Evolutionary conservation across 2,888 invertebrate genomes (phyloP).

Genomic region (Lasioglossum calceatum): DNA sequence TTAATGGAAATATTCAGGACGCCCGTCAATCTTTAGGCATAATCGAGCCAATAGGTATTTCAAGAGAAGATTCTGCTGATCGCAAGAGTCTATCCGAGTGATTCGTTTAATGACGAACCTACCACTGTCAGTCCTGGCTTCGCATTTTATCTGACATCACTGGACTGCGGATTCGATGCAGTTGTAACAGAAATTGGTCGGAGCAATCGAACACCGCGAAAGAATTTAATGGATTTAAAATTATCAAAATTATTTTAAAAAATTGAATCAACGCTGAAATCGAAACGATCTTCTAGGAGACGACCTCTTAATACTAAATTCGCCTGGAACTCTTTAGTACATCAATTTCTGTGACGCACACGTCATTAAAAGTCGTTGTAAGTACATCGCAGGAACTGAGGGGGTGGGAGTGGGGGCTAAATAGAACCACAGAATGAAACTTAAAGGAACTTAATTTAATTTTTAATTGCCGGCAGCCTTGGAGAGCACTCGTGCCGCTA

Average conservation of each 20-base stretch:
- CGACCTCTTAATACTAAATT: too few relatives aligned
- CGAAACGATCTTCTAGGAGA: too few relatives aligned
- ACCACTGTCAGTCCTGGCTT: too few relatives aligned
- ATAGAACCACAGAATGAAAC: neutral
- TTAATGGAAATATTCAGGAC: conserved; percentile 4
- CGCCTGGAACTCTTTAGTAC: too few relatives aligned
- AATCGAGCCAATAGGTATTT: neutral
- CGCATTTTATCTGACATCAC: neutral
- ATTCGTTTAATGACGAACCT: too few relatives aligned
- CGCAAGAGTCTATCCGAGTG: neutral
- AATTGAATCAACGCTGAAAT: too few relatives aligned
- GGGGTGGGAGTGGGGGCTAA: neutral
- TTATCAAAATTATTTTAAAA: too few relatives aligned
- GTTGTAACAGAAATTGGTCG: neutral
- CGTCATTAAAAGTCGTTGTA: neutral
- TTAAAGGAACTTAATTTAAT: conserved; percentile 6
- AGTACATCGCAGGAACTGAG: neutral
- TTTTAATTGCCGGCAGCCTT: neutral
- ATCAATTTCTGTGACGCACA: neutral
- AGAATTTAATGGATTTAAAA: too few relatives aligned
- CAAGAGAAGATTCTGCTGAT: neutral
- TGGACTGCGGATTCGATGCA: neutral
- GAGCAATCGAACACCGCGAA: neutral
- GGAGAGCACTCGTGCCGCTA: neutral
- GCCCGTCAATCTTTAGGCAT: neutral